Base-by-base conservation (phyloP, 1,140 invertebrate genomes). In the Plectrocnemia conspersa region DNA sequence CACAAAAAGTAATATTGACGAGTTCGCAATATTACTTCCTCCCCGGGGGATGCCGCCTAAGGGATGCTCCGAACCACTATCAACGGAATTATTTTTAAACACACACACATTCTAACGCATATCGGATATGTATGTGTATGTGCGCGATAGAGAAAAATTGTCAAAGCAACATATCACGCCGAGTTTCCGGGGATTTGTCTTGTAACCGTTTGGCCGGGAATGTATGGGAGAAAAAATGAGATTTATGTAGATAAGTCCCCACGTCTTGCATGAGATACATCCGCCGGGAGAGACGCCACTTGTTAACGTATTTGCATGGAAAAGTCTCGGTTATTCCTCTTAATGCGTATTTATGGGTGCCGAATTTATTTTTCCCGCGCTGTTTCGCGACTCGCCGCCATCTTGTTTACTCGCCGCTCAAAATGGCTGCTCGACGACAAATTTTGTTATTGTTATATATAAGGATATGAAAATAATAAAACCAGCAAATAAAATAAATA, bases 1-100 rank as follows among this genome's bases (percentile, higher is more conserved):
- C 53, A 35, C 52, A 55, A 55, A 55, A 55, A 55, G 44, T 55
- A 46, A 55, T 55, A 55, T 55, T 55, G 53, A 55, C 53, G 53
- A 55, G 53, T 47, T 38, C 29, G 44, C 53, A 48, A 55, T 55
- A 55, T 55, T 50, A 36, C 33, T 38, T n/a, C n/a, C n/a, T 35
- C 46, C 13, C 13, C 21, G 24, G 33, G 47, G 33, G 25, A 50
- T 21, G 7, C 19, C 29, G 45, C 47, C 47, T 24, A n/a, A 29
- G 47, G 33, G 35, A 50, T 50, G 19, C 47, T 50, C 27, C 21
- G n/a, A 47, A 19, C 19, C 47, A 38, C 47, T 25, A 50, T 33
- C 32, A 38, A 23, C 47, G 23, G 27, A 50, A 50, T 50, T 50
- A 50, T 50, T 18, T 19, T 13, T 19, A 13, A 41, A 41, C 38